phyloP scores from a whole-genome alignment of 2,888 invertebrate genomes.

The Trachelus iudaicus region DNA sequence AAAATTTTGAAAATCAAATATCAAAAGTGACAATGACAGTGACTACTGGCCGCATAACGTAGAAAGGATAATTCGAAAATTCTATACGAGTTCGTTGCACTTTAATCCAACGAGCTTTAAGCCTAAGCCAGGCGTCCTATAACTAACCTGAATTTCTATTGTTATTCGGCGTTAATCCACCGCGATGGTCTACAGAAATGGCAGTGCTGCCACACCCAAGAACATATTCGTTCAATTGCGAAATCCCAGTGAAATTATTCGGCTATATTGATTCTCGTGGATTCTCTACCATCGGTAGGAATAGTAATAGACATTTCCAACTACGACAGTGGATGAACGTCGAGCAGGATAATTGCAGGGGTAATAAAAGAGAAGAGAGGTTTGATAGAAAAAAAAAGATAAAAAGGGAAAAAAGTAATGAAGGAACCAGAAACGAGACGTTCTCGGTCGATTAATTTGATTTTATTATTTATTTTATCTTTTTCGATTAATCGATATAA shows the following conservation, averaged over 20 bases:
- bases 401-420: neutral
- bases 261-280: neutral
- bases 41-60: neutral
- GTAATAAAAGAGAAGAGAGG: neutral
- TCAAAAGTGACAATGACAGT: neutral
- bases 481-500: neutral
- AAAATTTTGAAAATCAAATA: neutral
- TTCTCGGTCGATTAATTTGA: neutral
- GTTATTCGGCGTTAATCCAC: neutral
- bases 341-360: neutral
- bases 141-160: slow-evolving; percentile 1
- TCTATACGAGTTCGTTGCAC: neutral
- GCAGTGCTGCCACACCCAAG: neutral
- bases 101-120: neutral
- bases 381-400: neutral
- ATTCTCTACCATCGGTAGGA: neutral
- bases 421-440: neutral
- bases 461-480: neutral
- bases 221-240: neutral
- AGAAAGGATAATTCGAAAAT: neutral
- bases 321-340: neutral
- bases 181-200: neutral
- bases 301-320: neutral
- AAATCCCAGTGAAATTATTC: neutral
- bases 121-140: neutral